Evolutionary conservation across 64 coral and sea anemone species (phyloP), one percentile per base, ranked within the genome.

Genomic region (Montipora capricornis): DNA sequence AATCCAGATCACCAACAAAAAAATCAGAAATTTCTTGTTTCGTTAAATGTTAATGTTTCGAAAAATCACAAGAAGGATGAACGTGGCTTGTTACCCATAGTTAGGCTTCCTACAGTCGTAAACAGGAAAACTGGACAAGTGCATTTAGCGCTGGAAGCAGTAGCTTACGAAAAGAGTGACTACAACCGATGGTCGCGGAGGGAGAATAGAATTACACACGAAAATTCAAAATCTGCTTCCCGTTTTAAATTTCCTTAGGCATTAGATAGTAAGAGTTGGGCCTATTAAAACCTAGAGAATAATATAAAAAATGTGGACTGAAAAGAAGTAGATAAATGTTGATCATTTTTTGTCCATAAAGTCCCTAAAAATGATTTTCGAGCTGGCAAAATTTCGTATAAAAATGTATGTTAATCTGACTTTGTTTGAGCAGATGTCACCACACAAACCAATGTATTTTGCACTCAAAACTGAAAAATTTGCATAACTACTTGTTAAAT

Each of bases 121-220:
- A 45, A 86, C n/a, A 86, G 51, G 9, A 86, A 14, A 6, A 70
- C 82, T 14, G 82, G 82, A 1, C 44, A 86, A 44, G 46, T 86
- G n/a, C 82, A 86, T 16, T 22, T 86, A 44, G 19, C 82, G 3
- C 15, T 86, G 4, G 16, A 68, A 53, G 82, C 64, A 47, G 47
- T 86, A 45, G 46, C 82, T 71, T 86, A 49, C 45, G 82, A 86
- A 49, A 60, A 49, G 66, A 73, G 82, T 8, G 82, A 86, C 82
- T 86, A 86, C 46, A 73, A 86, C 66, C 70, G 51, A 71, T 86
- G 82, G 82, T 86, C 82, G 46, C 82, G 82, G 20, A 86, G 66
- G n/a, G 64, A 51, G 11, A 69, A 71, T 16, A 66, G 47, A 20
- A 86, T 71, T 24, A 45, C 16, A 46, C 66, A 46, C 46, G 62